phyloP scores from a whole-genome alignment of 1,140 invertebrate genomes.

The Neomicropteryx cornuta region DNA sequence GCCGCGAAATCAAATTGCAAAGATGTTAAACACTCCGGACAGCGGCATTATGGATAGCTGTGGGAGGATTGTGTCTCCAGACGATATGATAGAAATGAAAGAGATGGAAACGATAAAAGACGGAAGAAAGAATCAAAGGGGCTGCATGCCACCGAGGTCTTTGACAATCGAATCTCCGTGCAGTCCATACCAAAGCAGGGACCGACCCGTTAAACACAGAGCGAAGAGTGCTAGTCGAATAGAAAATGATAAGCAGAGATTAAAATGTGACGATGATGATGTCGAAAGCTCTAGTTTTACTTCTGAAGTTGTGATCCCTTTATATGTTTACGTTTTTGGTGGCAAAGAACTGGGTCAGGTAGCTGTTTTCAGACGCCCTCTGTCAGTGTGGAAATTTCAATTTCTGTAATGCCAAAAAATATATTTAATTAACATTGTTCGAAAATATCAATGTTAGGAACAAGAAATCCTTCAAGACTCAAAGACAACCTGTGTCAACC shows the following conservation, averaged over 20 bases:
- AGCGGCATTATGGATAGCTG: slow-evolving; percentile 40
- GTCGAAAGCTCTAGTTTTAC: slow-evolving; percentile 13
- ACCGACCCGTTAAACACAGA: slow-evolving; percentile 17
- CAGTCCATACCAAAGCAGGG: slow-evolving; percentile 13
- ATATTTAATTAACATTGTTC: too few species aligned
- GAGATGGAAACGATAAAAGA: slow-evolving; percentile 22
- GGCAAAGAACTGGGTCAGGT: slow-evolving; percentile 57
- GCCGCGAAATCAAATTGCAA: slow-evolving; percentile 24
- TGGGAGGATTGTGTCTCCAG: slow-evolving; percentile 20
- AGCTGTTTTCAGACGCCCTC: slow-evolving; percentile 52
- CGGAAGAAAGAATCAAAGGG: slow-evolving; percentile 16
- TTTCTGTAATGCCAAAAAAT: slow-evolving; percentile 24
- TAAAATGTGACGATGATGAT: slow-evolving; percentile 13
- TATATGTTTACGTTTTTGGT: slow-evolving; percentile 52
- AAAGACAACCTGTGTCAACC: too few species aligned
- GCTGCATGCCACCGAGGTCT: slow-evolving; percentile 26
- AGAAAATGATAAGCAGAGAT: slow-evolving; percentile 18
- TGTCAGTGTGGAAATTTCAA: slow-evolving; percentile 55
- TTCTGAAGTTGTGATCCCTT: slow-evolving; percentile 33
- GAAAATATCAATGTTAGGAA: too few species aligned
- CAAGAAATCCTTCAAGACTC: too few species aligned
- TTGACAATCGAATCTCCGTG: slow-evolving; percentile 23
- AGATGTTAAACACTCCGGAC: slow-evolving; percentile 40
- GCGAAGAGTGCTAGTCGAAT: slow-evolving; percentile 26
- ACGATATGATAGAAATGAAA: slow-evolving; percentile 18